These are phyloP conservation scores for Gymnodraco acuticeps DNA, from an alignment of 2,797 vertebrate genomes.

Conservation along the genomic window DNA sequence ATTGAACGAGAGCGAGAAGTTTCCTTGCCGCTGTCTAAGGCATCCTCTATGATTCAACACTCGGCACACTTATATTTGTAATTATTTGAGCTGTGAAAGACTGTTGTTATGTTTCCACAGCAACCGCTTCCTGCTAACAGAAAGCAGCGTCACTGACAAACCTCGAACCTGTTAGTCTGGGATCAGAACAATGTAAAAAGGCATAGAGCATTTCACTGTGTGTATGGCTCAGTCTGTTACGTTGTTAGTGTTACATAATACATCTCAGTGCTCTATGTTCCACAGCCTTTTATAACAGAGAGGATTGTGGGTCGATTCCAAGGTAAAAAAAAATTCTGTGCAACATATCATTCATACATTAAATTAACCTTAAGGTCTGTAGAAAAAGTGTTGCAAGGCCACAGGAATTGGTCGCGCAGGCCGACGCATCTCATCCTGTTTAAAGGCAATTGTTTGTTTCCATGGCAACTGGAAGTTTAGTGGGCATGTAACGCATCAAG, in stretches of 20 bases:
- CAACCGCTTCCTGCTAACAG: slow-evolving; percentile 63
- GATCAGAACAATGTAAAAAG: background rate
- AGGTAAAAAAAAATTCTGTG: slow-evolving; percentile 8
- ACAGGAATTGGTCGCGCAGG: slow-evolving; percentile 48
- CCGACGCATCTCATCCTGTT: slow-evolving; percentile 60
- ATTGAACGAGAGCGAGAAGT: background rate
- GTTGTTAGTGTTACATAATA: slow-evolving; percentile 22
- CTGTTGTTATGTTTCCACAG: slow-evolving; percentile 68
- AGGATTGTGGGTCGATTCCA: slow-evolving; percentile 5
- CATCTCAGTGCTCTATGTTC: background rate
- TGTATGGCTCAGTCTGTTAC: background rate
- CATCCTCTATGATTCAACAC: slow-evolving; percentile 29
- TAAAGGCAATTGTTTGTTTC: slow-evolving; percentile 82
- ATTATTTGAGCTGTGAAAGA: slow-evolving; percentile 30
- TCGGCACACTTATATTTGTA: slow-evolving; percentile 32
- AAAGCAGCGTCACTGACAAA: slow-evolving; percentile 31
- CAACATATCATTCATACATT: slow-evolving; percentile 27
- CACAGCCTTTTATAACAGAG: slow-evolving; percentile 16
- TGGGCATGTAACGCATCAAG: slow-evolving; percentile 58
- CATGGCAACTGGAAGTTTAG: slow-evolving; percentile 77
- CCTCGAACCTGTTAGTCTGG: background rate
- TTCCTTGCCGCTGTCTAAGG: background rate
- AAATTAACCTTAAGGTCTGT: slow-evolving; percentile 53
- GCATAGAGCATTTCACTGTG: background rate
- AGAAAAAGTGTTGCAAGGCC: slow-evolving; percentile 59